These are phyloP conservation scores for Oreortyx pictus DNA, from an alignment of 2,797 vertebrate species.

Conservation along the genomic window DNA sequence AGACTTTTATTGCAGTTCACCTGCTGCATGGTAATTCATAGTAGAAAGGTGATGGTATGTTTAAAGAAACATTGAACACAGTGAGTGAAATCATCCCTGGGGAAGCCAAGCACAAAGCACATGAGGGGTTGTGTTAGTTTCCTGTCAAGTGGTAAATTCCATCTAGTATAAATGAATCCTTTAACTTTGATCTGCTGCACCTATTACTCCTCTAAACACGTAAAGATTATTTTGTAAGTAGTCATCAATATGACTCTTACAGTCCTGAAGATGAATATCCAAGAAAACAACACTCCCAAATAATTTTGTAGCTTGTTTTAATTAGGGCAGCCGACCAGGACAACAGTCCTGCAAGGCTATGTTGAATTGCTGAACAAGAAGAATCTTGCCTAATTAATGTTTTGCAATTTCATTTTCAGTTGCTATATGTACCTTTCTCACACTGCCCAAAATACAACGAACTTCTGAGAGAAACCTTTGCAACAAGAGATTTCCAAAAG, in stretches of 20 bases:
- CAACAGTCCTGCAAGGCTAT: not conserved
- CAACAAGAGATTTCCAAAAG: slow-evolving; percentile 57
- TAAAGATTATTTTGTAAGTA: not conserved
- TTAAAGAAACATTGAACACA: not conserved
- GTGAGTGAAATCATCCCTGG: not conserved
- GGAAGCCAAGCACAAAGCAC: slow-evolving; percentile 38
- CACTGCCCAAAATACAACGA: slow-evolving; percentile 73
- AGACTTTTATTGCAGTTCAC: not conserved
- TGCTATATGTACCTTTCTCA: slow-evolving; percentile 73
- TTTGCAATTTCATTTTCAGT: slow-evolving; percentile 66
- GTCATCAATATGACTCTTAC: slow-evolving; percentile 34
- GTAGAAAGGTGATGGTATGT: not conserved
- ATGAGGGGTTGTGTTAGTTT: not conserved
- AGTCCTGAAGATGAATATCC: slow-evolving; percentile 2
- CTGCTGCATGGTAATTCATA: not conserved
- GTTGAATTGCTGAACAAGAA: not conserved
- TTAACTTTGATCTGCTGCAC: slow-evolving; percentile 43
- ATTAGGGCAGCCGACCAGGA: not conserved
- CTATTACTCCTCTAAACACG: not conserved
- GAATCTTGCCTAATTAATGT: not conserved
- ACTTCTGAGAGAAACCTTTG: slow-evolving; percentile 73
- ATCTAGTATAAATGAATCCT: not conserved
- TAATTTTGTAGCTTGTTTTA: slow-evolving; percentile 16
- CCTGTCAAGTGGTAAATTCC: not conserved
- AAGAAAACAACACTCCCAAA: slow-evolving; percentile 1